Evolutionary conservation across 2,888 invertebrate genomes (phyloP).

Genomic region (Drosophila longiperda): DNA sequence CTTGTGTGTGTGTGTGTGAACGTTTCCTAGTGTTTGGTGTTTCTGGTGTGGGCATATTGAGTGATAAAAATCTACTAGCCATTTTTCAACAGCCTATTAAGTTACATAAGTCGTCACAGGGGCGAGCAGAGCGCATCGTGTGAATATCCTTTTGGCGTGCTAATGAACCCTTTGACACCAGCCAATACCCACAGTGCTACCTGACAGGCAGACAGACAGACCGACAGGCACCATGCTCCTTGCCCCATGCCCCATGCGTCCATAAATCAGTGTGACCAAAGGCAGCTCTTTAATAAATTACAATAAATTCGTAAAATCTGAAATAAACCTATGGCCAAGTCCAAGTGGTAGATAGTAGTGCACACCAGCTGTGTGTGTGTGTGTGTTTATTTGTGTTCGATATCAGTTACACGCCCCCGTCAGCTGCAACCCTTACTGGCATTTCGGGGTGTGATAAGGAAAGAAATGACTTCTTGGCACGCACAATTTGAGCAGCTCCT

Average conservation of each 20-base stretch:
- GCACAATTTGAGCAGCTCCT: slow-evolving; percentile 76
- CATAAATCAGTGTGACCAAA: slow-evolving; percentile 67
- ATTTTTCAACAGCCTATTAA: slow-evolving; percentile 77
- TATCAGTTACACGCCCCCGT: slow-evolving; percentile 60
- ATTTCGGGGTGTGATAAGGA: slow-evolving; percentile 61
- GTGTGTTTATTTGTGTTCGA: slow-evolving; percentile 25
- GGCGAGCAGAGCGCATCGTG: slow-evolving; percentile 50
- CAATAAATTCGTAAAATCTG: slow-evolving; percentile 58
- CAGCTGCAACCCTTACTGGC: slow-evolving; percentile 68
- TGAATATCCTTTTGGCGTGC: slow-evolving; percentile 75
- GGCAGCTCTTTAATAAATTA: slow-evolving; percentile 73
- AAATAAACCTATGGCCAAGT: slow-evolving; percentile 43
- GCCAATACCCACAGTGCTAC: slow-evolving; percentile 15
- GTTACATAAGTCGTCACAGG: slow-evolving; percentile 69
- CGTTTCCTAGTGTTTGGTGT: slow-evolving; percentile 3
- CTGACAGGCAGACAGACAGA: slow-evolving; percentile 44
- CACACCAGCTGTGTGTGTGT: slow-evolving; percentile 25
- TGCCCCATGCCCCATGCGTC: slow-evolving; percentile 53
- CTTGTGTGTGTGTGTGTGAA: slow-evolving; percentile 16
- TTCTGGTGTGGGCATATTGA: slow-evolving; percentile 35
- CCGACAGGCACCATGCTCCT: slow-evolving; percentile 53
- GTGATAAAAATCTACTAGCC: slow-evolving; percentile 72
- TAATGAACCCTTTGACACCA: slow-evolving; percentile 74
- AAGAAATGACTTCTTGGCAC: slow-evolving; percentile 78
- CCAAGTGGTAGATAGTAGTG: slow-evolving; percentile 2